These are phyloP conservation scores for Rhizoglyphus robini DNA, from an alignment of 1,140 invertebrate genomes.

Conservation along the genomic window DNA sequence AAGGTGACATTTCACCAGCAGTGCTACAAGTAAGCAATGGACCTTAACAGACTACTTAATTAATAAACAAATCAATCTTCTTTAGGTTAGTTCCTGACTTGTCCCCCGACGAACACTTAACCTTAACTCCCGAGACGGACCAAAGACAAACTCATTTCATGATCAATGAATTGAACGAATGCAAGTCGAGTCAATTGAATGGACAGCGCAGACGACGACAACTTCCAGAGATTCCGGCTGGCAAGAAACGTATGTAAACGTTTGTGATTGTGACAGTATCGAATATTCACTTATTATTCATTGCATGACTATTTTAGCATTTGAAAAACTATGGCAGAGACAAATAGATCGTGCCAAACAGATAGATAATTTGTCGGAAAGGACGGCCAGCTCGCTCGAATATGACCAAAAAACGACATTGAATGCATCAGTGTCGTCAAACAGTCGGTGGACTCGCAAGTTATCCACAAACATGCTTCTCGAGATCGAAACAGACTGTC, in stretches of 20 bases:
- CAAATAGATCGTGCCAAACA: neutral
- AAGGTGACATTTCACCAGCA: neutral
- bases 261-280: neutral
- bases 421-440: neutral
- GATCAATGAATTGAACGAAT: too few relatives aligned
- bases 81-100: neutral
- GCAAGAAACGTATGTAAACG: neutral
- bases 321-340: conserved; percentile 6
- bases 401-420: neutral
- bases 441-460: neutral
- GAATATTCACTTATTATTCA: neutral
- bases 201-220: neutral
- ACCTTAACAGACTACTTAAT: neutral
- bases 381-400: neutral
- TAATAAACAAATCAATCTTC: neutral
- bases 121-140: too few relatives aligned
- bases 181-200: too few relatives aligned
- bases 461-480: conserved; percentile 7
- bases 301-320: neutral
- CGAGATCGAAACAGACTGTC: conserved; percentile 7
- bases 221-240: neutral
- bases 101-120: neutral
- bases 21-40: neutral
- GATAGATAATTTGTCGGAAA: neutral
- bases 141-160: too few relatives aligned